Conservation (phyloP, 2,113 vertebrate species). For the Gnathonemus echidnorhynchus region DNA sequence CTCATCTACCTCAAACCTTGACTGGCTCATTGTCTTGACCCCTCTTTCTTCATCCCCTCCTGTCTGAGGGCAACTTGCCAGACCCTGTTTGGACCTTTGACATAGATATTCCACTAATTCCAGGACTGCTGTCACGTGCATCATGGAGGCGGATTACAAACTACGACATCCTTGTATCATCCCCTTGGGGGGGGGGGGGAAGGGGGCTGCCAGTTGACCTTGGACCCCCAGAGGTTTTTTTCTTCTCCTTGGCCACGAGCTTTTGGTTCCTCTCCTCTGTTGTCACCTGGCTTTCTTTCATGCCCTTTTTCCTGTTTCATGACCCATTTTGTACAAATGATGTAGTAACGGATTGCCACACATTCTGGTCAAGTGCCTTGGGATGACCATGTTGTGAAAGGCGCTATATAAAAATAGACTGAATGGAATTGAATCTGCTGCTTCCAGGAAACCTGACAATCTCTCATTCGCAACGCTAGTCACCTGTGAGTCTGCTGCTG, state of each 20-base stretch:
- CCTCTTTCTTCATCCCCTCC: not conserved
- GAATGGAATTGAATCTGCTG: not conserved
- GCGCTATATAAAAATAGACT: not conserved
- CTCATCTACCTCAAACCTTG: not conserved
- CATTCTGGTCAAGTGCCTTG: not conserved
- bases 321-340: not conserved
- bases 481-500: not conserved
- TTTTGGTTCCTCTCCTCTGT: not conserved
- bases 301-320: not conserved
- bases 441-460: not conserved
- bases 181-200: not conserved
- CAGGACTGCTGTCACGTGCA: not conserved
- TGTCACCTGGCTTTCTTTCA: not conserved
- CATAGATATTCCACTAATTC: not conserved
- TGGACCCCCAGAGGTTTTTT: not conserved
- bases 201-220: not conserved
- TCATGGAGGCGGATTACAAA: not conserved
- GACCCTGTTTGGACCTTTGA: not conserved
- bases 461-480: not conserved
- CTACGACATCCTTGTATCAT: not conserved
- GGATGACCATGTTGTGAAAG: not conserved
- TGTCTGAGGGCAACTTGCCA: not conserved
- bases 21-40: not conserved
- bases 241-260: too few species aligned
- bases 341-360: not conserved